These are phyloP conservation scores for Lottia gigantea DNA, from an alignment of 2,888 invertebrate species.

Conservation along the genomic window DNA sequence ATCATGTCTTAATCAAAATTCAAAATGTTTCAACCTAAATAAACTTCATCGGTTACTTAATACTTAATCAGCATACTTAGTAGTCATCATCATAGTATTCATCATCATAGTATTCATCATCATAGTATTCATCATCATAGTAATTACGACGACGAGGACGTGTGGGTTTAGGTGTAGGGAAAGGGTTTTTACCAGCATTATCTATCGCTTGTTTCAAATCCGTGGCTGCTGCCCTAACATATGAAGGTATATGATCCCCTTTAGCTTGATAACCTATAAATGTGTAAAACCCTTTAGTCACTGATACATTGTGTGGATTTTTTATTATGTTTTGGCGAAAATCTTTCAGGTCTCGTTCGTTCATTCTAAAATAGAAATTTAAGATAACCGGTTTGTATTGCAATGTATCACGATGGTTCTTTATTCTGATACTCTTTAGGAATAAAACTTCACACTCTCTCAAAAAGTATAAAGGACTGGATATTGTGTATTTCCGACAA, in stretches of 20 bases:
- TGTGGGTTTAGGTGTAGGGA: not conserved
- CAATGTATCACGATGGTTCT: not conserved
- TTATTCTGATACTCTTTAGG: not conserved
- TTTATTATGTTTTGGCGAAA: not conserved
- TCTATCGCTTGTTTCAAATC: not conserved
- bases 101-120: not conserved
- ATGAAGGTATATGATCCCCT: not conserved
- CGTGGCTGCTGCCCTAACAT: not conserved
- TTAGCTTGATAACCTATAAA: not conserved
- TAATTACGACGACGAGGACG: not conserved
- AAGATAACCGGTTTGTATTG: not conserved
- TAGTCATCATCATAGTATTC: not conserved
- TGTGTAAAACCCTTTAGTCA: not conserved
- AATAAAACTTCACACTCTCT: not conserved
- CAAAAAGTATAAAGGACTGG: not conserved
- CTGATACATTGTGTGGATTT: not conserved
- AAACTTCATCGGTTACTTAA: too few species aligned
- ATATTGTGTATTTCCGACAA: not conserved
- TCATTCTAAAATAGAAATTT: not conserved
- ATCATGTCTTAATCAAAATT: too few species aligned
- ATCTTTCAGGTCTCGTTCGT: not conserved
- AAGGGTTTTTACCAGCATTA: not conserved
- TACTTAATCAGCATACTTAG: not conserved
- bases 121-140: not conserved
- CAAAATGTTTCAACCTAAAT: too few species aligned